A percentile compares a stretch with the other conserved stretches of the same genome.
These are phyloP conservation scores for Penaeus vannamei DNA, from an alignment of 1,140 invertebrate genomes.

Conservation along the genomic window DNA sequence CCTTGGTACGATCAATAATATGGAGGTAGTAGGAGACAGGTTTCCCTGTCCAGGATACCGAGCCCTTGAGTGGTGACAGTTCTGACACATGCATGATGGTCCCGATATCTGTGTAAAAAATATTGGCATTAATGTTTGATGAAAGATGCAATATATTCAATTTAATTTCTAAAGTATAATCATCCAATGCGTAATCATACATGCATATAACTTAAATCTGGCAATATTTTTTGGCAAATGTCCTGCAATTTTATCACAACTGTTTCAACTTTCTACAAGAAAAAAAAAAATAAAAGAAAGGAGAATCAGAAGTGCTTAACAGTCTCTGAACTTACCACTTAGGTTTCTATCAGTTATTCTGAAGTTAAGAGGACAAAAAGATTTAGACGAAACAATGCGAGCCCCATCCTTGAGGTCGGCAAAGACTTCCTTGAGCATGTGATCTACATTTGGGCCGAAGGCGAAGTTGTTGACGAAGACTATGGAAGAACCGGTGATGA, in stretches of 20 bases:
- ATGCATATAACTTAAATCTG: too few relatives aligned
- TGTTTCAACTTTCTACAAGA: too few relatives aligned
- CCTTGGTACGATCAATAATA: constrained; percentile 94
- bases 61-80: constrained; percentile 93
- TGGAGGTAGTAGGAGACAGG: constrained; percentile 98
- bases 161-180: too few relatives aligned
- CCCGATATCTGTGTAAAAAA: constrained; percentile 86
- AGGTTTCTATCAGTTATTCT: constrained; percentile 93
- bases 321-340: constrained; percentile 75
- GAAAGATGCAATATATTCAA: constrained; percentile 3
- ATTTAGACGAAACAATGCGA: constrained; percentile 97
- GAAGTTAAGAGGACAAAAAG: constrained; percentile 98
- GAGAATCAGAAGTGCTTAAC: not conserved
- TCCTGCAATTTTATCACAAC: too few relatives aligned
- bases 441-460: constrained; percentile 96
- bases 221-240: too few relatives aligned
- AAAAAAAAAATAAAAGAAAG: not conserved
- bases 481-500: constrained; percentile 91
- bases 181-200: too few relatives aligned
- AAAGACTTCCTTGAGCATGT: constrained; percentile 95
- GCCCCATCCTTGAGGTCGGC: constrained; percentile 96
- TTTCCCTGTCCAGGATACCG: constrained; percentile 98
- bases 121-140: constrained; percentile 49
- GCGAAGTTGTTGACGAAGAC: constrained; percentile 99
- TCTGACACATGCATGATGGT: constrained; percentile 98